A percentile compares a stretch with the other conserved stretches of the same genome.
These are phyloP conservation scores for Saturnia pavonia DNA, from an alignment of 2,888 invertebrate species.

Conservation along the genomic window DNA sequence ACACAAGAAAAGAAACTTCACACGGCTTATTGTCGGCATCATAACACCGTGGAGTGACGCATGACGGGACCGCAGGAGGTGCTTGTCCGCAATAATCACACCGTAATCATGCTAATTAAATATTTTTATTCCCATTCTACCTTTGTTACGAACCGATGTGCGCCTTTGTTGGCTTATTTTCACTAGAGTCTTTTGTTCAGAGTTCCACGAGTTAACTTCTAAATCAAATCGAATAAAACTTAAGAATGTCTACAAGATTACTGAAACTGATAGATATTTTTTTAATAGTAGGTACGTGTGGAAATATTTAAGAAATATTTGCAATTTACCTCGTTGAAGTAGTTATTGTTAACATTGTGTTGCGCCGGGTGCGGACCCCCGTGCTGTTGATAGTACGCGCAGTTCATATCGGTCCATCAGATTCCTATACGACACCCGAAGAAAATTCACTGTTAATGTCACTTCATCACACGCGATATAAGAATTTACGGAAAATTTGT, in stretches of 20 bases:
- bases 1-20: constrained; percentile 22
- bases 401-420: constrained; percentile 74
- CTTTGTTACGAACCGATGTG: constrained; percentile 58
- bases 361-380: constrained; percentile 70
- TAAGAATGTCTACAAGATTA: not conserved
- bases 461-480: constrained; percentile 47
- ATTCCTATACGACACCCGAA: constrained; percentile 43
- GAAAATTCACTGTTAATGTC: constrained; percentile 25
- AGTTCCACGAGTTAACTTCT: constrained; percentile 42
- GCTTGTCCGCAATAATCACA: constrained; percentile 69
- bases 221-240: not conserved
- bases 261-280: not conserved
- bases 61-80: constrained; percentile 62
- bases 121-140: constrained; percentile 74
- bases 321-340: constrained; percentile 74
- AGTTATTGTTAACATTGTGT: constrained; percentile 70
- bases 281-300: not conserved
- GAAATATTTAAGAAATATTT: constrained; percentile 19
- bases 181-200: constrained; percentile 54
- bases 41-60: constrained; percentile 36
- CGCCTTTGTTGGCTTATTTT: constrained; percentile 65
- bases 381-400: constrained; percentile 76
- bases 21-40: constrained; percentile 28
- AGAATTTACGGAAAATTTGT: constrained; percentile 58
- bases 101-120: constrained; percentile 77